Percentiles rank a stretch among this genome's conserved stretches.
Conservation (phyloP, 2,113 vertebrate genomes). For the Boleophthalmus pectinirostris region DNA sequence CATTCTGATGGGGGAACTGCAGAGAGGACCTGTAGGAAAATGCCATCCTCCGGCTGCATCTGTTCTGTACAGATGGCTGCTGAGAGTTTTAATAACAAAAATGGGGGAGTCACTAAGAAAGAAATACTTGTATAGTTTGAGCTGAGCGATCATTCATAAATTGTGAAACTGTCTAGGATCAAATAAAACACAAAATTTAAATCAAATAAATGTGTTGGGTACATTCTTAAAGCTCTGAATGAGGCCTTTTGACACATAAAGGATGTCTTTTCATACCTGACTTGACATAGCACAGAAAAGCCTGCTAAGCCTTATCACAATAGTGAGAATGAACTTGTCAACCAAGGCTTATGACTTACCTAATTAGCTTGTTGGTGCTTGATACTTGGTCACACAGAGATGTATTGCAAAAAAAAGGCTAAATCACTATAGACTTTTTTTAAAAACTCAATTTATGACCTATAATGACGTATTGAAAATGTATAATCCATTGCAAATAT, state of each 20-base stretch:
- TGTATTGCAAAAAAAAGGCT: not conserved
- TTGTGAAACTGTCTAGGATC: not conserved
- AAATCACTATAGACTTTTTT: not conserved
- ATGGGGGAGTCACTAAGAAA: not conserved
- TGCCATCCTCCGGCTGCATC: not conserved
- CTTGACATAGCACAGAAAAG: conserved; percentile 3
- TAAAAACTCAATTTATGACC: not conserved
- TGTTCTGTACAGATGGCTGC: conserved; percentile 7
- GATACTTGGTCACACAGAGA: not conserved
- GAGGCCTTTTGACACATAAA: not conserved
- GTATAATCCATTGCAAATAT: not conserved
- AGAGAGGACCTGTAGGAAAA: conserved; percentile 18
- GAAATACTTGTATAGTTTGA: not conserved
- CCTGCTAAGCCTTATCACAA: conserved; percentile 4
- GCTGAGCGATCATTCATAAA: not conserved
- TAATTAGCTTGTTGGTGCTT: not conserved
- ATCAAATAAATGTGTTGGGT: not conserved
- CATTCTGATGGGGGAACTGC: conserved; percentile 22
- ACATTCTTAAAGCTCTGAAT: not conserved
- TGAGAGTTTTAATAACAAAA: not conserved
- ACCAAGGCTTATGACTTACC: not conserved
- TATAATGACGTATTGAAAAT: not conserved
- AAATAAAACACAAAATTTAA: not conserved
- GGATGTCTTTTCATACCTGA: conserved; percentile 10
- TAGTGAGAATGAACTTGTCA: conserved; percentile 4